Base-by-base conservation (phyloP, 2,113 vertebrate genomes). In the Tupaia tana region DNA sequence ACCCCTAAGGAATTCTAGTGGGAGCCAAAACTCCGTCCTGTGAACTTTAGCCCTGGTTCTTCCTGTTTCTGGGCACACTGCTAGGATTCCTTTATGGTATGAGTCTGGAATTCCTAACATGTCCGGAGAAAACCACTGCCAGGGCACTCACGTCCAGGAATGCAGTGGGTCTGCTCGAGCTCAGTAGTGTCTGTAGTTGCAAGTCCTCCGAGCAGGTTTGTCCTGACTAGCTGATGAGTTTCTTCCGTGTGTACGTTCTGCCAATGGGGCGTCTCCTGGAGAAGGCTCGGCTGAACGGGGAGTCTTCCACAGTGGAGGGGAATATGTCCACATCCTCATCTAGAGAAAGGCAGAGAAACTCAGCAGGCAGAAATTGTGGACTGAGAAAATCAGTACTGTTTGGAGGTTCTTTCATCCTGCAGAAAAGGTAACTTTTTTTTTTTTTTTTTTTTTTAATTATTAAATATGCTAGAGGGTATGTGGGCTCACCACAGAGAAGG, bases 221-320 rank as follows among this genome's bases (percentile, higher is more conserved):
- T 5, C 20, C 88, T 22, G 1, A 69, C 74, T 97, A 98, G 92
- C 97, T 98, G 6, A 99, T 96, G 34, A 99, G 98, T 94, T 99
- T 99, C 98, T 99, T 99, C 95, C 99, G 98, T n/a, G 99, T 99
- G 95, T 99, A 99, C 29, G 97, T 99, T 96, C 97, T 99, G 90
- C 97, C 97, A 61, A 97, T 85, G 78, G 95, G 93, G 24, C 79
- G 98, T 64, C 79, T 98, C 91, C 93, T 97, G 69, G 96, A 84
- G 71, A 93, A 34, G 0, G 96, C 75, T 5, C 83, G 95, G 67
- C 74, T 98, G 91, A 99, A 98, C 9, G 99, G 99, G 66, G 99
- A 99, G 0, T 96, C 78, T 14, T 91, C 98, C 0, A 63, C 73
- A 9, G 93, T 0, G 0, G 64, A 61, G 20, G 94, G 92, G 43